phyloP scores from a whole-genome alignment of 2,113 vertebrate species.

The Dascyllus trimaculatus region DNA sequence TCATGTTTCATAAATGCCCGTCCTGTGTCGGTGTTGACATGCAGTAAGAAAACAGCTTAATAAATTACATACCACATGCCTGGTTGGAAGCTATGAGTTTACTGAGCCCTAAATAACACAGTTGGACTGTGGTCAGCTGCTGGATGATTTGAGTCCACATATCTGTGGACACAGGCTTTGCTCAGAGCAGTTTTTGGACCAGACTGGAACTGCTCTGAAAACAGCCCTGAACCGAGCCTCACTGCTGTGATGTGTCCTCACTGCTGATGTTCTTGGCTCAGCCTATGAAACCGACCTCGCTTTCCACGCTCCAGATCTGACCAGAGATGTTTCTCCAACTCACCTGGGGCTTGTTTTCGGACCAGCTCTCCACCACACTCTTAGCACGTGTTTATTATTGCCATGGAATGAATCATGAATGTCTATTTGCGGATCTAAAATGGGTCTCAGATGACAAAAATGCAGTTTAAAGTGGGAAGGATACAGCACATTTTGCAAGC shows the following conservation, averaged over 20 bases:
- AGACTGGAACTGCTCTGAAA: constrained; percentile 22
- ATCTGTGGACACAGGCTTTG: constrained; percentile 49
- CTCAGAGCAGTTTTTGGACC: constrained; percentile 33
- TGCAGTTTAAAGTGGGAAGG: constrained; percentile 15
- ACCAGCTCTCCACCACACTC: constrained; percentile 25
- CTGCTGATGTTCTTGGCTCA: constrained; percentile 57
- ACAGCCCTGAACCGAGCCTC: constrained; percentile 13
- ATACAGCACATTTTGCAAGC: not conserved
- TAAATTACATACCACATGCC: constrained; percentile 38
- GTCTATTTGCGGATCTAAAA: constrained; percentile 2
- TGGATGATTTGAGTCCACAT: constrained; percentile 46
- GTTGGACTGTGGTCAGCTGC: constrained; percentile 50
- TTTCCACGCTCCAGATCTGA: constrained; percentile 40
- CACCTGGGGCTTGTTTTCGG: constrained; percentile 56
- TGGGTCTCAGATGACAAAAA: constrained; percentile 6
- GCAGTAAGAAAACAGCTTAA: constrained; percentile 37
- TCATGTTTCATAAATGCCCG: constrained; percentile 13
- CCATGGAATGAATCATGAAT: constrained; percentile 9
- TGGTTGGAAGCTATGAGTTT: constrained; percentile 42
- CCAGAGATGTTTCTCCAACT: constrained; percentile 47
- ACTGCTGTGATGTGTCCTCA: constrained; percentile 37
- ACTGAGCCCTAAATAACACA: constrained; percentile 59
- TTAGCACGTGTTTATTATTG: constrained; percentile 47
- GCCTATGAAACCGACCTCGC: constrained; percentile 30
- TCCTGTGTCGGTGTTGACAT: constrained; percentile 32